Percentiles rank a stretch among this genome's conserved stretches.
phyloP scores from a whole-genome alignment of 2,888 invertebrate genomes.

The Volucella inflata region DNA sequence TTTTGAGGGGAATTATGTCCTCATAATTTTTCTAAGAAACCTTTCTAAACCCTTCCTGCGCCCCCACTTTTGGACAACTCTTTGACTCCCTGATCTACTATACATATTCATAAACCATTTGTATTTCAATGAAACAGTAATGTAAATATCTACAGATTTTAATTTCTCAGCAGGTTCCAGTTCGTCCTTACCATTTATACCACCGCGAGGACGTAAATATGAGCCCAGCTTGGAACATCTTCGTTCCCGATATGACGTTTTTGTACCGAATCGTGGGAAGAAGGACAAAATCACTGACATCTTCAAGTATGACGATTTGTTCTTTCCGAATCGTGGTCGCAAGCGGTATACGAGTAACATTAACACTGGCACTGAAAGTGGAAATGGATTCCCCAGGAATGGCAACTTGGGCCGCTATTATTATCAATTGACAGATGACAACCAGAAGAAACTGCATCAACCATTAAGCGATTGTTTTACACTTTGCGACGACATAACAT shows the following conservation, averaged over 20 bases:
- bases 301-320: conserved; percentile 83
- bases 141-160: neutral
- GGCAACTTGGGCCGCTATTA: conserved; percentile 18
- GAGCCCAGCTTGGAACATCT: conserved; percentile 79
- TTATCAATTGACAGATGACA: conserved; percentile 14
- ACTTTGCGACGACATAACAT: conserved; percentile 48
- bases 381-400: neutral
- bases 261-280: conserved; percentile 83
- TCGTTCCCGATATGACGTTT: conserved; percentile 80
- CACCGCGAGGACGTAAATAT: conserved; percentile 82
- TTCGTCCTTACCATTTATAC: conserved; percentile 81
- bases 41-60: too few relatives aligned
- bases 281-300: conserved; percentile 82
- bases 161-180: conserved; percentile 24
- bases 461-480: conserved; percentile 51
- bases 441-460: conserved; percentile 17
- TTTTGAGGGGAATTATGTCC: too few relatives aligned
- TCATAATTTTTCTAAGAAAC: too few relatives aligned
- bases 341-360: conserved; percentile 74
- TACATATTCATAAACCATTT: neutral
- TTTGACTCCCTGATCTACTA: too few relatives aligned
- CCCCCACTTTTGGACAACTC: too few relatives aligned
- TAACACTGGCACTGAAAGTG: neutral
- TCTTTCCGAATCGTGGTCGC: conserved; percentile 83
- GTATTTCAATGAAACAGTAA: neutral